A percentile compares a stretch with the other conserved stretches of the same genome.
Conservation (phyloP, 2,888 invertebrate species). For the Orchestes rusci region DNA sequence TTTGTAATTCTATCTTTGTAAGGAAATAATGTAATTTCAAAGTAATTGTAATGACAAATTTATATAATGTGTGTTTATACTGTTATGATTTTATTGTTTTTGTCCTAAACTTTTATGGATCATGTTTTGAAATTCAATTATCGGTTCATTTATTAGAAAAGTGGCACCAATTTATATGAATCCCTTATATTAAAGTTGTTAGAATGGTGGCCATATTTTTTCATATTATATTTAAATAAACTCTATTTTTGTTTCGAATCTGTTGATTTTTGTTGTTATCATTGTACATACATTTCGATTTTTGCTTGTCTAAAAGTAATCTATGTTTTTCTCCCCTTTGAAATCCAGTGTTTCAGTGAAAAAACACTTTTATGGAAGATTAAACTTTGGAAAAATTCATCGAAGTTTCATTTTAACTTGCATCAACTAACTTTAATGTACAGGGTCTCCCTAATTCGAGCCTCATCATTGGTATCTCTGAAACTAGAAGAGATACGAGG, state of each 20-base stretch:
- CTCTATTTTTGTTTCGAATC: slow-evolving; percentile 9
- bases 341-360: slow-evolving; percentile 33
- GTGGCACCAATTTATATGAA: no score
- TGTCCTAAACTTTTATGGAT: slow-evolving; percentile 15
- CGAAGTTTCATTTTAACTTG: no score
- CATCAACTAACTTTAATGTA: no score
- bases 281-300: slow-evolving; percentile 22
- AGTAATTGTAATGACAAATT: slow-evolving; percentile 22
- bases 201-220: background rate
- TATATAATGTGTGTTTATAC: slow-evolving; percentile 26
- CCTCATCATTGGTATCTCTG: no score
- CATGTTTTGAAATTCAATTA: slow-evolving; percentile 1
- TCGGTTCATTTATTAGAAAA: no score
- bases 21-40: slow-evolving; percentile 15
- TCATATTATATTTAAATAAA: slow-evolving; percentile 10
- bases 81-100: slow-evolving; percentile 18
- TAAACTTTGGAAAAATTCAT: slow-evolving; percentile 25
- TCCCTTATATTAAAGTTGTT: slow-evolving; percentile 4
- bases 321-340: slow-evolving; percentile 31
- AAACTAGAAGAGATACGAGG: no score
- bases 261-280: slow-evolving; percentile 27
- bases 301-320: slow-evolving; percentile 31
- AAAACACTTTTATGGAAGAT: slow-evolving; percentile 32
- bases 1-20: slow-evolving; percentile 28
- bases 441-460: no score